phyloP scores from a whole-genome alignment of 2,888 invertebrate genomes.

The Chrysomela aeneicollis region DNA sequence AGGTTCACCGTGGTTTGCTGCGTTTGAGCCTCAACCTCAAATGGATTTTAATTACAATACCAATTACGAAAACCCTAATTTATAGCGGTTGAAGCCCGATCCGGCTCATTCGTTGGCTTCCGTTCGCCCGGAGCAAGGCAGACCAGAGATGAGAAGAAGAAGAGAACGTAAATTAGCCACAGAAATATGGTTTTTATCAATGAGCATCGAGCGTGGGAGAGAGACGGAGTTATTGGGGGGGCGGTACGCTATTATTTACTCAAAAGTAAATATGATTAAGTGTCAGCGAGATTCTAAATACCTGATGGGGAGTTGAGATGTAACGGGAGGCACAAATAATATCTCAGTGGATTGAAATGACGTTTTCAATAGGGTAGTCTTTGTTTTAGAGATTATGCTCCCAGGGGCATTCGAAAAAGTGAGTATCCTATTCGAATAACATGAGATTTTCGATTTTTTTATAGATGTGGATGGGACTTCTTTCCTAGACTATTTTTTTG shows the following conservation, averaged over 20 bases:
- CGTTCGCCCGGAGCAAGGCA: slow-evolving; percentile 32
- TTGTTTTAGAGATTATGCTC: too few species aligned
- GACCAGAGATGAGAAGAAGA: neutral
- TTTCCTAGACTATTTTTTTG: too few species aligned
- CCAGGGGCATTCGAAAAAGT: too few species aligned
- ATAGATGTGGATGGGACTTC: too few species aligned
- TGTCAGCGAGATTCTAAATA: slow-evolving; percentile 45
- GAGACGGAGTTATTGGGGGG: slow-evolving; percentile 36
- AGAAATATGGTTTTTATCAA: slow-evolving; percentile 43
- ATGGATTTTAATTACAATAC: slow-evolving; percentile 58
- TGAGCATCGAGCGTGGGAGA: slow-evolving; percentile 31
- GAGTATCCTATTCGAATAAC: too few species aligned
- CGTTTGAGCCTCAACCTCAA: slow-evolving; percentile 49
- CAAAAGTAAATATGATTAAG: slow-evolving; percentile 53
- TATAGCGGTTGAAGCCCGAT: slow-evolving; percentile 44
- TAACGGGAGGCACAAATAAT: slow-evolving; percentile 8
- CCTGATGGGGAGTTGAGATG: slow-evolving; percentile 24
- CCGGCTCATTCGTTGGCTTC: slow-evolving; percentile 30
- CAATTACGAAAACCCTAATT: slow-evolving; percentile 60
- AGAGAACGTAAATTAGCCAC: slow-evolving; percentile 21
- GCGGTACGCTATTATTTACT: slow-evolving; percentile 51
- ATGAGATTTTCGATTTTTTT: too few species aligned
- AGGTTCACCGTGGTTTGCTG: slow-evolving; percentile 16
- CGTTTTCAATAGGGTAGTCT: too few species aligned
- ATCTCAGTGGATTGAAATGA: neutral